Percentiles rank a stretch among this genome's conserved stretches.
These are phyloP conservation scores for Rugalucina vietnamica DNA, from an alignment of 2,888 invertebrate species.

Conservation along the genomic window DNA sequence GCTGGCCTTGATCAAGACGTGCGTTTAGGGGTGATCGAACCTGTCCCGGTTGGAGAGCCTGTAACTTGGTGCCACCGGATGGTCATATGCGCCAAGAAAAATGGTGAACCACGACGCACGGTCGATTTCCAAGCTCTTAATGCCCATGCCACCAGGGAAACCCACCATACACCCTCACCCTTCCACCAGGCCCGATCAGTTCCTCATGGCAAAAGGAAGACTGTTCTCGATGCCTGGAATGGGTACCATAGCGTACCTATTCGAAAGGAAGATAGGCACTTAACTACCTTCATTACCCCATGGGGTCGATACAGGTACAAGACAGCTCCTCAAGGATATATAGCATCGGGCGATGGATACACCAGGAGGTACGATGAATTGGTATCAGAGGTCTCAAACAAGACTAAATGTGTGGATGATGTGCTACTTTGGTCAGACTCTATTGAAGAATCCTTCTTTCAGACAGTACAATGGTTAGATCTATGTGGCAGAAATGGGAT, in stretches of 20 bases:
- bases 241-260: background rate
- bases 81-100: conserved; percentile 50
- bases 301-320: conserved; percentile 67
- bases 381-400: conserved; percentile 66
- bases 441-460: conserved; percentile 48
- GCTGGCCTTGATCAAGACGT: conserved; percentile 46
- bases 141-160: conserved; percentile 56
- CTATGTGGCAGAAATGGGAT: background rate
- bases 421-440: conserved; percentile 40
- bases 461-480: background rate
- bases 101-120: conserved; percentile 48
- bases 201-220: background rate
- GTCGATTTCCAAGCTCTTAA: conserved; percentile 65
- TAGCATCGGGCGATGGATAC: conserved; percentile 67
- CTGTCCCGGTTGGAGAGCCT: conserved; percentile 48
- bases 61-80: conserved; percentile 45
- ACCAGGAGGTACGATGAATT: conserved; percentile 65
- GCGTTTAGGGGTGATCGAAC: conserved; percentile 45
- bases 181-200: background rate
- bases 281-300: conserved; percentile 66
- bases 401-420: conserved; percentile 67
- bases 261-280: conserved; percentile 21
- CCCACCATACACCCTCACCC: conserved; percentile 52
- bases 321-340: conserved; percentile 65
- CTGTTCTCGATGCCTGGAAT: background rate